phyloP scores from a whole-genome alignment of 2,797 vertebrate genomes.

The Enteromius anoplus region DNA sequence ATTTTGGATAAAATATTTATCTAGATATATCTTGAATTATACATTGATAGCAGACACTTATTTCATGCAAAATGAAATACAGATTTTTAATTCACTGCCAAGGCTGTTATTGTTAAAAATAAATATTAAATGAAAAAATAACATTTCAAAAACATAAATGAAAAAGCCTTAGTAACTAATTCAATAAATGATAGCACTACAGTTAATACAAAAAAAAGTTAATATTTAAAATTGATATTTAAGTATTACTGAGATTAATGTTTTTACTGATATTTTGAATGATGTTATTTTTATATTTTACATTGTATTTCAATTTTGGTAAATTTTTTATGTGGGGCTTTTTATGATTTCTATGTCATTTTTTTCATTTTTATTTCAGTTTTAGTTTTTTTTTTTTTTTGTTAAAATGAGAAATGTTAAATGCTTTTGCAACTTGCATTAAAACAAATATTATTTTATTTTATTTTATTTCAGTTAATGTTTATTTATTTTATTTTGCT shows the following conservation, averaged over 20 bases:
- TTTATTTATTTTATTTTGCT: too few species aligned
- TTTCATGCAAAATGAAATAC: too few species aligned
- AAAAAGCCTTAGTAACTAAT: not conserved
- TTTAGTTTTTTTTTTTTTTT: not conserved
- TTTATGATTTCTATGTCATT: too few species aligned
- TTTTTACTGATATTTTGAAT: not conserved
- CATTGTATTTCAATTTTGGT: not conserved
- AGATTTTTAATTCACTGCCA: not conserved
- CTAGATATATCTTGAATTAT: too few species aligned
- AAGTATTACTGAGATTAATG: not conserved
- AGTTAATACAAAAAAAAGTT: too few species aligned
- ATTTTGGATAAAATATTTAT: too few species aligned
- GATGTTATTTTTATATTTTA: not conserved
- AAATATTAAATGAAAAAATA: not conserved
- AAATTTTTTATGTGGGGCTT: not conserved
- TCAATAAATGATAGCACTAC: not conserved
- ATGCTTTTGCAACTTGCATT: not conserved
- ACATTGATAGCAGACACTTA: too few species aligned
- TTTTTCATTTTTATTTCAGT: not conserved
- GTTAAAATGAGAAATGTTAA: not conserved
- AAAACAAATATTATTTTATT: too few species aligned
- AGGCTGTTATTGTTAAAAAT: not conserved
- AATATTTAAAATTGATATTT: not conserved
- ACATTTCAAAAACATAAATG: not conserved
- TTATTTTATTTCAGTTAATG: too few species aligned